Base-by-base conservation (phyloP, 1,140 invertebrate genomes). In the Aleiodes sp. region DNA sequence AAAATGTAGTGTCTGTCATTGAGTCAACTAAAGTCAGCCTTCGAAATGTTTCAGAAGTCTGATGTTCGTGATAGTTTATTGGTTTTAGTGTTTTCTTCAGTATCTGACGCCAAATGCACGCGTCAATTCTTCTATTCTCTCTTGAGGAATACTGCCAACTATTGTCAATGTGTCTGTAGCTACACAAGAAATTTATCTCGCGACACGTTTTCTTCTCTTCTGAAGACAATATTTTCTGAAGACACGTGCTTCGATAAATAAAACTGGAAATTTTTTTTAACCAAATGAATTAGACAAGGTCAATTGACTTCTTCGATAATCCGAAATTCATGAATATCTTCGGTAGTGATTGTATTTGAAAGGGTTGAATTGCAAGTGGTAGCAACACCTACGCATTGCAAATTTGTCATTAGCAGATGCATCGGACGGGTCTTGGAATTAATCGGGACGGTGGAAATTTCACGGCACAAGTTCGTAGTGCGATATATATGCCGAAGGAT, bases 401-500 rank as follows among this genome's bases (percentile, higher is more conserved):
- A 52, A 52, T 52, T 52, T 52, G 46, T 52, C 46, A n/a, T 19
- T 43, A 52, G n/a, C 35, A 35, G 28, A 6, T 19, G 31, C 52
- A 12, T n/a, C 19, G 29, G 52, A 28, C 43, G 21, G 28, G 29
- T 16, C 46, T 24, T 1, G 21, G 10, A 52, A 52, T 52, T 52
- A 52, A 52, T 52, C 46, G 46, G 12, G 12, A 52, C 26, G 16
- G 46, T 4, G 21, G 16, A n/a, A n/a, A 61, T 61, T 67, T 31
- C 52, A 67, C 9, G 21, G 37, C 31, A 24, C 60, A 39, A 1
- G 37, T 19, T 37, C 41, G n/a, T n/a, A 10, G 57, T 31, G 33
- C 24, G 37, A 21, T 62, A 70, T 63, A 56, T 64, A 70, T 33
- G 37, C 35, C n/a, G 19, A 56, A 35, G 64, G 28, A 57, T 56